phyloP scores from a whole-genome alignment of 1,140 invertebrate genomes.

The Stegodyphus dumicola region DNA sequence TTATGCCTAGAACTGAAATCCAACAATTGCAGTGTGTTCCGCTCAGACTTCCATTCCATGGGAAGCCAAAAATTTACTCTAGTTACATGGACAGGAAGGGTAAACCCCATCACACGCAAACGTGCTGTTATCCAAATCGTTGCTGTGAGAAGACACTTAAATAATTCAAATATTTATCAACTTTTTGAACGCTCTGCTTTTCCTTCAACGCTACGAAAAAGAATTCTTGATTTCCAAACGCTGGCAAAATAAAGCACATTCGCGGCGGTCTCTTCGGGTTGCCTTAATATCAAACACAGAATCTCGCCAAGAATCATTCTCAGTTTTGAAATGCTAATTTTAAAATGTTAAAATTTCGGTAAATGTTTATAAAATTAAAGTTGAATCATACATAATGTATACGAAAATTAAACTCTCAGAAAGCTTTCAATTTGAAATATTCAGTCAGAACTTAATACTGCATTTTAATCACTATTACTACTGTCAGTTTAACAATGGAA shows the following conservation, averaged over 20 bases:
- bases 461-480: background rate
- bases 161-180: background rate
- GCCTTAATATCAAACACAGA: background rate
- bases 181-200: background rate
- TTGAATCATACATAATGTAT: background rate
- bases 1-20: conserved; percentile 53
- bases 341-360: background rate
- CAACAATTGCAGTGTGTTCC: conserved; percentile 3
- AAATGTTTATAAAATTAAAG: background rate
- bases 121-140: background rate
- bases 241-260: background rate
- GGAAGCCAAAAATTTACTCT: conserved; percentile 32
- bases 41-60: conserved; percentile 33
- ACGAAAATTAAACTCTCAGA: background rate
- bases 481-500: background rate
- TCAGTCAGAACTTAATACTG: background rate
- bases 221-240: background rate
- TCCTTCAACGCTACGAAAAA: background rate
- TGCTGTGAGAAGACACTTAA: background rate
- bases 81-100: conserved; percentile 19
- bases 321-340: background rate
- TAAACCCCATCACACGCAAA: conserved; percentile 44
- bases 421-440: background rate
- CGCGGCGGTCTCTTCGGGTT: background rate
- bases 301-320: background rate